A percentile compares a stretch with the other conserved stretches of the same genome.
Evolutionary conservation across 2,888 invertebrate species (phyloP).

Genomic region (Adelphocoris suturalis): DNA sequence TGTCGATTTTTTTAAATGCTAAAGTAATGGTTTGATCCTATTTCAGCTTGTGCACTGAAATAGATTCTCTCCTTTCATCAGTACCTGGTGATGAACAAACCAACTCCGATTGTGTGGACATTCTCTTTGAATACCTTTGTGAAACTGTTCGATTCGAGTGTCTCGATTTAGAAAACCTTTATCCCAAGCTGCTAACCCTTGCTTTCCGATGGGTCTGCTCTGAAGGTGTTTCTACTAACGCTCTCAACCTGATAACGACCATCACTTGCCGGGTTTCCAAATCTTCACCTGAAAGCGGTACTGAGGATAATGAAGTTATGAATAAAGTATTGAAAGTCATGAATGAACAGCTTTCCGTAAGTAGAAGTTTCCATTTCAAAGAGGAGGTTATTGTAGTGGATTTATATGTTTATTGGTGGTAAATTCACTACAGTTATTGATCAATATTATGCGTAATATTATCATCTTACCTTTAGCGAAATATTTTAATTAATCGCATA

Average conservation of each 20-base stretch:
- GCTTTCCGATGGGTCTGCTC: slow-evolving; percentile 80
- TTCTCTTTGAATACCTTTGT: slow-evolving; percentile 80
- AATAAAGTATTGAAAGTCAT: slow-evolving; percentile 47
- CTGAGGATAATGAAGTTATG: slow-evolving; percentile 9
- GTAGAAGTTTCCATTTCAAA: neutral
- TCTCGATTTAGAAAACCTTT: slow-evolving; percentile 78
- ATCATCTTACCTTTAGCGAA: too few species aligned
- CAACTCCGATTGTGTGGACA: slow-evolving; percentile 79
- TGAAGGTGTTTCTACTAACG: slow-evolving; percentile 76
- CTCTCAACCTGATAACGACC: slow-evolving; percentile 69
- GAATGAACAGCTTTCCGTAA: slow-evolving; percentile 66
- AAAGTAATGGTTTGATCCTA: neutral
- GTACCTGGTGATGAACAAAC: slow-evolving; percentile 76
- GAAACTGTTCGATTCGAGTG: slow-evolving; percentile 79
- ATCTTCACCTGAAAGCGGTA: neutral
- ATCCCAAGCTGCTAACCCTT: slow-evolving; percentile 79
- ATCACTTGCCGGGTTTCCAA: slow-evolving; percentile 20
- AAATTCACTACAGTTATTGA: too few species aligned
- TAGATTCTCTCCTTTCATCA: slow-evolving; percentile 78
- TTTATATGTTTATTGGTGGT: too few species aligned
- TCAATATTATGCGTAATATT: too few species aligned
- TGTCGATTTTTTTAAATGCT: too few species aligned
- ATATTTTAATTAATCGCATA: neutral
- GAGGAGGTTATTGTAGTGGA: too few species aligned
- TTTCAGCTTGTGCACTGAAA: slow-evolving; percentile 78